Percentiles rank a stretch among this genome's conserved stretches.
Evolutionary conservation across 2,113 vertebrate genomes (phyloP).

Genomic region (Perca fluviatilis): DNA sequence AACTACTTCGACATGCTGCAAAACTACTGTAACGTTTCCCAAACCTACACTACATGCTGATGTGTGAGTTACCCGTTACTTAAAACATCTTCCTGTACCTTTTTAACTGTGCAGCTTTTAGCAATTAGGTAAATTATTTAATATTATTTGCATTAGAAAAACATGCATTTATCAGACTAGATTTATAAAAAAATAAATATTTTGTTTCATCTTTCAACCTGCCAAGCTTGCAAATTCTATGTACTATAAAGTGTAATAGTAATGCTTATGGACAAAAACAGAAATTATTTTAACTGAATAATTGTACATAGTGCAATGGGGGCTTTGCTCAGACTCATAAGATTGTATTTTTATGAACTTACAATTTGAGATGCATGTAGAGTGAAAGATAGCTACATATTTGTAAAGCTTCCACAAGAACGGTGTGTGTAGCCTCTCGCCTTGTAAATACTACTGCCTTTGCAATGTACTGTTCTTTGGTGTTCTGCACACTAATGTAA

Average conservation of each 20-base stretch:
- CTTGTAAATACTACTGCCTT: conserved; percentile 92
- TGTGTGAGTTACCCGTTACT: conserved; percentile 84
- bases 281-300: conserved; percentile 82
- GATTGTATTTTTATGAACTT: conserved; percentile 81
- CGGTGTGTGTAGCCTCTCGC: conserved; percentile 85
- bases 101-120: conserved; percentile 91
- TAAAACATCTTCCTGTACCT: conserved; percentile 86
- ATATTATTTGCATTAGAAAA: conserved; percentile 87
- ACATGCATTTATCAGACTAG: conserved; percentile 87
- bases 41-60: conserved; percentile 86
- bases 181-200: conserved; percentile 84
- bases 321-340: conserved; percentile 66
- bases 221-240: conserved; percentile 88
- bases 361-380: conserved; percentile 86
- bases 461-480: conserved; percentile 87
- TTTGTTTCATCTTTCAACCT: conserved; percentile 83
- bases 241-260: conserved; percentile 85
- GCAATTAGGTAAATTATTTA: conserved; percentile 88
- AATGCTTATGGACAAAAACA: conserved; percentile 80
- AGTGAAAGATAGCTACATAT: conserved; percentile 83
- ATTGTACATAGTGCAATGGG: conserved; percentile 80
- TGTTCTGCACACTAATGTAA: conserved; percentile 86
- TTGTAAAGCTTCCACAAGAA: conserved; percentile 84
- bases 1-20: conserved; percentile 90
- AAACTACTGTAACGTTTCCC: conserved; percentile 92